phyloP scores from a whole-genome alignment of 2,113 vertebrate species.

The Microtus montanus region DNA sequence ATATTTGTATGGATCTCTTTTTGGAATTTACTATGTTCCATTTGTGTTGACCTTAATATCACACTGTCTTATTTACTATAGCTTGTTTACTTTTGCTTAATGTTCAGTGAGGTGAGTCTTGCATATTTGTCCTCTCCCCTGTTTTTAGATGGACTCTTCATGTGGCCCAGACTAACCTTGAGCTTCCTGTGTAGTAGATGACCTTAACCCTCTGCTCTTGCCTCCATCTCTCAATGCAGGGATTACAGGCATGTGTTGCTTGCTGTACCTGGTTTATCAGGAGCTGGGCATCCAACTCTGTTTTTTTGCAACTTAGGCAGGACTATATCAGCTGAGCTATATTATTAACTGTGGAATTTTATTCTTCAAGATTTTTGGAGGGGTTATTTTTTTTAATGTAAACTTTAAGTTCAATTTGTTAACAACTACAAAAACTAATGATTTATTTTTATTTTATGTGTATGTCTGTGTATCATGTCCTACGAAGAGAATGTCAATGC shows the following conservation, averaged over 20 bases:
- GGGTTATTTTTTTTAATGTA: not conserved
- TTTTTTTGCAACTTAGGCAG: not conserved
- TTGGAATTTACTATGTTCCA: not conserved
- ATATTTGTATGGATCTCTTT: not conserved
- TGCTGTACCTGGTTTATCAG: not conserved
- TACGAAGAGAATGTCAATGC: not conserved
- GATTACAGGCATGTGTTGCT: not conserved
- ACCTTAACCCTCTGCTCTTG: not conserved
- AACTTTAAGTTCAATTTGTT: not conserved
- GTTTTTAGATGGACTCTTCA: not conserved
- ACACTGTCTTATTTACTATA: not conserved
- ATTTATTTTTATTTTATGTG: not conserved
- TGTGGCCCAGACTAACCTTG: not conserved
- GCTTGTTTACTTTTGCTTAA: not conserved
- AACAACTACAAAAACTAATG: not conserved
- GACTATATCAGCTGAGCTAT: not conserved
- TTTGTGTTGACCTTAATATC: not conserved
- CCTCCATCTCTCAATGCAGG: not conserved
- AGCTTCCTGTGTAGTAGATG: not conserved
- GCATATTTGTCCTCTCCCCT: not conserved
- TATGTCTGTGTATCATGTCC: not conserved
- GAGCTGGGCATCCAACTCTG: not conserved
- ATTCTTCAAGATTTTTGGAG: not conserved
- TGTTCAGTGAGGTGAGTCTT: not conserved
- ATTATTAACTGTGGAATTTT: not conserved